Evolutionary conservation across 2,113 vertebrate genomes (phyloP).

Genomic region (Apodemus sylvaticus): DNA sequence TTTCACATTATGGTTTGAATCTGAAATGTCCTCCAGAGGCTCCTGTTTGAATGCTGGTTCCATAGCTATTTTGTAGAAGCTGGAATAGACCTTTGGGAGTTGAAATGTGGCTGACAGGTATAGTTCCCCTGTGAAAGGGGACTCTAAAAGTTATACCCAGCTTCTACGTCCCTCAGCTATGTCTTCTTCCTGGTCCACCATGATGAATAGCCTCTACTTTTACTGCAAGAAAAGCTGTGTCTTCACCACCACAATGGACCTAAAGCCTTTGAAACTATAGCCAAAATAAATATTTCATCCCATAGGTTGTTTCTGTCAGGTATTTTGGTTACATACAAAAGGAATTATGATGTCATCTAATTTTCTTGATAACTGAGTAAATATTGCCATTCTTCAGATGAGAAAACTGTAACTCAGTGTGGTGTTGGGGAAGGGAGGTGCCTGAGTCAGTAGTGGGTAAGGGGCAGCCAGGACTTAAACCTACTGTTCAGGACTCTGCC

Average conservation of each 20-base stretch:
- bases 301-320: not conserved
- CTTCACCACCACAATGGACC: not conserved
- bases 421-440: not conserved
- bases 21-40: not conserved
- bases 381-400: not conserved
- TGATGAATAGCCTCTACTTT: not conserved
- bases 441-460: not conserved
- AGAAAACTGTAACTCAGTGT: not conserved
- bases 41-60: not conserved
- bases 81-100: not conserved
- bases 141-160: not conserved
- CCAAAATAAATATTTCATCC: not conserved
- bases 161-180: not conserved
- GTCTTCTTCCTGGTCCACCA: not conserved
- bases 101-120: not conserved
- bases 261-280: not conserved
- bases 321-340: not conserved
- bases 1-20: not conserved
- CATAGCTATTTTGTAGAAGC: not conserved
- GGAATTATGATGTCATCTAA: not conserved
- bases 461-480: not conserved
- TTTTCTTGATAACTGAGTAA: not conserved
- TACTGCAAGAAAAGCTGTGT: not conserved
- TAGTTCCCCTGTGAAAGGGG: fast-evolving
- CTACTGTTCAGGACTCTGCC: not conserved